These are phyloP conservation scores for Tangara arthus DNA, from an alignment of 2,797 vertebrate genomes.

Conservation along the genomic window DNA sequence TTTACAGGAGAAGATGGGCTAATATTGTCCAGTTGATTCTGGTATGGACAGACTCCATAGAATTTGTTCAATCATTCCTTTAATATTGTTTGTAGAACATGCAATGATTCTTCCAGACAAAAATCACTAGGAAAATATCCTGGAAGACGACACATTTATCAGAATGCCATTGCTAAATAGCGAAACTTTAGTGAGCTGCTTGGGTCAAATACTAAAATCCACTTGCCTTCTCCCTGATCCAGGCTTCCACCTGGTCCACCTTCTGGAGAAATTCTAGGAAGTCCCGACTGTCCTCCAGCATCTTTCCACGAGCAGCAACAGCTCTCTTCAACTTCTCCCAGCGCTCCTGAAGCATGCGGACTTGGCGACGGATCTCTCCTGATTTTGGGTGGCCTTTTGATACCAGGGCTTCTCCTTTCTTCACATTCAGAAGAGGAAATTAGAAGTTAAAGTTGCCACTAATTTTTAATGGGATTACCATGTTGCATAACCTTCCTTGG, in stretches of 20 bases:
- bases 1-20: neutral
- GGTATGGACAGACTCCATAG: neutral
- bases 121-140: neutral
- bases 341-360: constrained; percentile 69
- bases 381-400: constrained; percentile 70
- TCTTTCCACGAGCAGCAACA: constrained; percentile 75
- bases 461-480: neutral
- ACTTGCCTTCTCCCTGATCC: constrained; percentile 88
- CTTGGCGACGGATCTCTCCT: constrained; percentile 72
- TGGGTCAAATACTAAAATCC: neutral
- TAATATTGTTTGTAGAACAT: neutral
- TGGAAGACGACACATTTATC: neutral
- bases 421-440: neutral
- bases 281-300: constrained; percentile 82
- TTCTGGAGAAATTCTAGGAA: constrained; percentile 89
- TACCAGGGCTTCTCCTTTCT: constrained; percentile 83
- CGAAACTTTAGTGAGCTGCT: neutral
- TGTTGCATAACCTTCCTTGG: neutral
- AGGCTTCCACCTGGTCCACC: constrained; percentile 86
- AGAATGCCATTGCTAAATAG: neutral
- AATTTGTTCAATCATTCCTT: neutral
- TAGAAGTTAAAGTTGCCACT: neutral
- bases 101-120: neutral
- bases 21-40: neutral
- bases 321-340: constrained; percentile 84